These are phyloP conservation scores for Microcebus jonahi DNA, from an alignment of 2,113 vertebrate genomes.

Conservation along the genomic window DNA sequence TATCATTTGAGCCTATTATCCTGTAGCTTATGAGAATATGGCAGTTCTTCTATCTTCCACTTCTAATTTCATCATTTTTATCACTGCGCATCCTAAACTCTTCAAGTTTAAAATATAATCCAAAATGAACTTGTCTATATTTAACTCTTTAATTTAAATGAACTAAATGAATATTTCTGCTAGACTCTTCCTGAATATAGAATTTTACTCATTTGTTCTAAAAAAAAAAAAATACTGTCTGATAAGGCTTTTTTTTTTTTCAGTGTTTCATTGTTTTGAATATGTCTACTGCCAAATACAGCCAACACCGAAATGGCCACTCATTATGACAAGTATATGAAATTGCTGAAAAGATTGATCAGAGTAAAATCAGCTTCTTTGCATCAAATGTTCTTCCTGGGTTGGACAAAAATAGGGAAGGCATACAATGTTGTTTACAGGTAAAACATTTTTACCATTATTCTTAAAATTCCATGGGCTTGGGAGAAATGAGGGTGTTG, in stretches of 20 bases:
- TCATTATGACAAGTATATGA: neutral
- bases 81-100: neutral
- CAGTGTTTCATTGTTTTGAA: neutral
- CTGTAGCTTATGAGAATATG: neutral
- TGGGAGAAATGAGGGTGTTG: neutral
- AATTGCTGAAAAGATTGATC: neutral
- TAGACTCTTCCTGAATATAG: neutral
- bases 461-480: slow-evolving; percentile 41
- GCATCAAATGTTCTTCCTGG: neutral
- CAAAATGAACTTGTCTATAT: neutral
- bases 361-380: neutral
- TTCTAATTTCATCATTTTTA: neutral
- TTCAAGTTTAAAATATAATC: neutral
- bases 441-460: neutral
- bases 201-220: neutral
- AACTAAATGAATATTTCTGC: neutral
- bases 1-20: neutral
- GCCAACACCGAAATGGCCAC: neutral
- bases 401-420: neutral
- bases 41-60: neutral
- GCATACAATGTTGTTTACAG: neutral
- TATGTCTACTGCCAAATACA: neutral
- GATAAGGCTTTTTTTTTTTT: neutral
- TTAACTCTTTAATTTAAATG: neutral
- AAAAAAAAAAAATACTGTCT: neutral